Conservation (phyloP, 2,888 invertebrate genomes). For the Caenorhabditis japonica region DNA sequence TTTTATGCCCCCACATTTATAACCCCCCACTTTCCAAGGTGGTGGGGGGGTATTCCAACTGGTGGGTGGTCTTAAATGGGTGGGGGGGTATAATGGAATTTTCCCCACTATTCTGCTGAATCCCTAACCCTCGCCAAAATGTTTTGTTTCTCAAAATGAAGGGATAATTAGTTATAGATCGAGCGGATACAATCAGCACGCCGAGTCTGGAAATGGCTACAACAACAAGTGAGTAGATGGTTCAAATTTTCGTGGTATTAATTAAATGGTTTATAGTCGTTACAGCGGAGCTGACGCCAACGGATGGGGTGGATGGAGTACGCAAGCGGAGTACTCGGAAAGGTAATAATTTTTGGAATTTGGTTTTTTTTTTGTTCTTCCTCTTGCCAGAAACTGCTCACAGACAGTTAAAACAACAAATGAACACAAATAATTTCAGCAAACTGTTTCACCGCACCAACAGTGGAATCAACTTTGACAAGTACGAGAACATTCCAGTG, state of each 20-base stretch:
- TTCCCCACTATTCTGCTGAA: too few species aligned
- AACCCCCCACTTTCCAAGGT: too few species aligned
- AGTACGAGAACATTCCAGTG: slow-evolving; percentile 99
- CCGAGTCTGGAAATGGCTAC: slow-evolving; percentile 22
- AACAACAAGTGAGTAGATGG: slow-evolving; percentile 24
- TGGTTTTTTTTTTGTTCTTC: background rate
- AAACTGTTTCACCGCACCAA: slow-evolving; percentile 81
- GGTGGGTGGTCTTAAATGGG: too few species aligned
- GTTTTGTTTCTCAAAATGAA: background rate
- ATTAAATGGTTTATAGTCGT: slow-evolving; percentile 14
- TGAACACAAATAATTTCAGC: slow-evolving; percentile 35
- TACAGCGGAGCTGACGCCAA: slow-evolving; percentile 28
- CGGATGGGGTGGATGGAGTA: slow-evolving; percentile 28
- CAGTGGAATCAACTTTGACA: slow-evolving; percentile 99
- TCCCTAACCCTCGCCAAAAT: background rate
- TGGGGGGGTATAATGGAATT: too few species aligned
- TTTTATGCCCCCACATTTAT: too few species aligned
- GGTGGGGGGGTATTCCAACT: too few species aligned
- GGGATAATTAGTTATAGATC: slow-evolving; percentile 10
- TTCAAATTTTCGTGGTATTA: background rate
- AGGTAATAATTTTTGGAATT: background rate
- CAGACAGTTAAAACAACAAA: too few species aligned
- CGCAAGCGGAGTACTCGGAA: slow-evolving; percentile 22
- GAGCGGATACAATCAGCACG: slow-evolving; percentile 22
- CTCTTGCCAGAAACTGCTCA: background rate